Percentiles rank a stretch among this genome's conserved stretches.
phyloP scores from a whole-genome alignment of 1,140 invertebrate genomes.

The Hydropsyche tenuis region DNA sequence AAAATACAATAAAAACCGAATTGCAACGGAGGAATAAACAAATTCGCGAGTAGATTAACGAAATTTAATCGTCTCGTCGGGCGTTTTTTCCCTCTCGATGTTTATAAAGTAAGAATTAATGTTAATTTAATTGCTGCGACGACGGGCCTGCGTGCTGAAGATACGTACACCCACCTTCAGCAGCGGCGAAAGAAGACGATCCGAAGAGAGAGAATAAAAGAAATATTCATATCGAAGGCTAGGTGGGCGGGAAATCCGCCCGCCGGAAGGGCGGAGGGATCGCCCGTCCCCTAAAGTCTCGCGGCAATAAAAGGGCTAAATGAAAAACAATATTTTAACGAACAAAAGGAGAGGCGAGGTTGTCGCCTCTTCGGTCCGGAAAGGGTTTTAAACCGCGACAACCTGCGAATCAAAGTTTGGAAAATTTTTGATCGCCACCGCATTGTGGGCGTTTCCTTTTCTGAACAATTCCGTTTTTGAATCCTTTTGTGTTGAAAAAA shows the following conservation, averaged over 20 bases:
- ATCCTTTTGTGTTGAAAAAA: no score
- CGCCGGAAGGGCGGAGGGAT: neutral
- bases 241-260: neutral
- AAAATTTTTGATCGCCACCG: no score
- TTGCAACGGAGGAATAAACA: slow-evolving; percentile 42
- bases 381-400: slow-evolving; percentile 37
- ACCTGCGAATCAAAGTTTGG: neutral
- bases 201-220: slow-evolving; percentile 41
- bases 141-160: slow-evolving; percentile 43
- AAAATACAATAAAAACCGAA: slow-evolving; percentile 7
- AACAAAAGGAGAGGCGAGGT: slow-evolving; percentile 46
- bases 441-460: no score
- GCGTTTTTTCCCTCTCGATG: slow-evolving; percentile 32
- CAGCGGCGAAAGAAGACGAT: no score
- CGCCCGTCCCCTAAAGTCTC: slow-evolving; percentile 2
- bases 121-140: slow-evolving; percentile 49
- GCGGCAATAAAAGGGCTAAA: slow-evolving; percentile 50
- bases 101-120: slow-evolving; percentile 51
- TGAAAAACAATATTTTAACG: slow-evolving; percentile 52
- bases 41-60: slow-evolving; percentile 44
- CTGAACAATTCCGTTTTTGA: no score
- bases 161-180: slow-evolving; percentile 28
- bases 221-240: slow-evolving; percentile 33
- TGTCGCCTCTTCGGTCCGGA: slow-evolving; percentile 2
- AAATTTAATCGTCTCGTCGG: slow-evolving; percentile 45